Evolutionary conservation across 2,888 invertebrate species (phyloP), one percentile per base, ranked within the genome.

Genomic region (Drosophila mercatorum): DNA sequence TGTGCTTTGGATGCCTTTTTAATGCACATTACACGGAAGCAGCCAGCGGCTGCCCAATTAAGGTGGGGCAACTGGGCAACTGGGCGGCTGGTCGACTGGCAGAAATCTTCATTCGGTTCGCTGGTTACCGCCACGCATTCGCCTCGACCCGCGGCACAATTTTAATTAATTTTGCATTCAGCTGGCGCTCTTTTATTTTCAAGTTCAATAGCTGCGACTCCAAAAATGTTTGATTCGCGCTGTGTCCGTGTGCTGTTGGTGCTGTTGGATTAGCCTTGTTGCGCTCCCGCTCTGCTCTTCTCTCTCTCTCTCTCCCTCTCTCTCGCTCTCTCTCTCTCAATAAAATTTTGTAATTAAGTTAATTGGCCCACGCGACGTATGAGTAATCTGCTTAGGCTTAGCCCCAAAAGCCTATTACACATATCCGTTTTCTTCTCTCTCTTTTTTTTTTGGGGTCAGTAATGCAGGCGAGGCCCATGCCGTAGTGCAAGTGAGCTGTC

Each of bases 281-380:
- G 17, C 17, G 17, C 17, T 17, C 17, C 17, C 17, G 0, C 17
- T 17, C 17, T 17, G 17, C 0, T 0, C 17, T 17, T 17, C 22
- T 22, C 22, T 22, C 22, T 22, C 22, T 1, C 22, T 22, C 22
- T 22, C 22, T 22, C 22, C 0, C 22, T 22, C 22, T 22, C 22
- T 22, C 22, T 22, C 22, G 1, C 22, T 22, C 22, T 22, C 22
- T 22, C 22, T 22, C 22, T 22, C 22, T 22, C 22, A 22, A 22
- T 22, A 22, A 22, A 22, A 22, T 22, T 22, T 22, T 70, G 71
- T 77, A 84, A 80, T 83, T 79, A 77, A 83, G 60, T 77, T 82
- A 82, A 84, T 79, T 81, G 79, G 70, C 66, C 80, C 77, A 76
- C 62, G 75, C 70, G 76, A 81, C 82, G 84, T 82, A 84, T 85